A percentile compares a stretch with the other conserved stretches of the same genome.
Conservation (phyloP, 2,888 invertebrate species). For the Trachelus stipa region DNA sequence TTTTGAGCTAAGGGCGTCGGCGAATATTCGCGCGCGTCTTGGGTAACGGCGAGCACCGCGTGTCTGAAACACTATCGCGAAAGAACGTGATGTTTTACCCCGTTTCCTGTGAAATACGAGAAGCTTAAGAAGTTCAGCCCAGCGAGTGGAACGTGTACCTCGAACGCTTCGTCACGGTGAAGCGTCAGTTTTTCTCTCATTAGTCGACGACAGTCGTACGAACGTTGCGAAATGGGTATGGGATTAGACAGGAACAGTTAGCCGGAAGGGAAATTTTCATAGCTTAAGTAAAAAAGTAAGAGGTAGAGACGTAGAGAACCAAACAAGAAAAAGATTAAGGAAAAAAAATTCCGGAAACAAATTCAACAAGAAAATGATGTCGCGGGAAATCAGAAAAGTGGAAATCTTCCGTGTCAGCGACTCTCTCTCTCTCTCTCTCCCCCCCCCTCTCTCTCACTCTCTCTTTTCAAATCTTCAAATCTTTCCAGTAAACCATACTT, state of each 20-base stretch:
- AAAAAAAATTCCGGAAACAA: neutral
- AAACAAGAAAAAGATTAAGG: neutral
- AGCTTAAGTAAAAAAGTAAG: neutral
- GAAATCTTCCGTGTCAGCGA: neutral
- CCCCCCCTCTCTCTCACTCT: too few relatives aligned
- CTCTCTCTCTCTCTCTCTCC: neutral
- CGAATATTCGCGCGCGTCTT: neutral
- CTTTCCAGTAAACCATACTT: neutral
- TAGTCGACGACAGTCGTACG: constrained; percentile 17
- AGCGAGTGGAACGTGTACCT: constrained; percentile 3
- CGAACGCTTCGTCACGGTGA: constrained; percentile 10
- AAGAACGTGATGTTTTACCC: neutral
- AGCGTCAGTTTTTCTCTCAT: constrained; percentile 26
- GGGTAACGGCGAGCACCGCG: neutral
- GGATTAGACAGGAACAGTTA: neutral
- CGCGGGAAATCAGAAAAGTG: neutral
- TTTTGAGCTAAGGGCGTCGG: neutral
- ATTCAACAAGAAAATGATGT: neutral
- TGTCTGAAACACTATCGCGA: neutral
- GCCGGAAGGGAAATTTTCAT: neutral
- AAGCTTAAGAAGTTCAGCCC: constrained; percentile 9
- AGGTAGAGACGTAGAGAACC: neutral
- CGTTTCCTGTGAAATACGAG: neutral
- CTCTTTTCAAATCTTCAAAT: neutral
- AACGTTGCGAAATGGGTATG: neutral